Evolutionary conservation across 2,113 vertebrate genomes (phyloP), one percentile per base, ranked within the genome.

Genomic region (Atrichornis clamosus): DNA sequence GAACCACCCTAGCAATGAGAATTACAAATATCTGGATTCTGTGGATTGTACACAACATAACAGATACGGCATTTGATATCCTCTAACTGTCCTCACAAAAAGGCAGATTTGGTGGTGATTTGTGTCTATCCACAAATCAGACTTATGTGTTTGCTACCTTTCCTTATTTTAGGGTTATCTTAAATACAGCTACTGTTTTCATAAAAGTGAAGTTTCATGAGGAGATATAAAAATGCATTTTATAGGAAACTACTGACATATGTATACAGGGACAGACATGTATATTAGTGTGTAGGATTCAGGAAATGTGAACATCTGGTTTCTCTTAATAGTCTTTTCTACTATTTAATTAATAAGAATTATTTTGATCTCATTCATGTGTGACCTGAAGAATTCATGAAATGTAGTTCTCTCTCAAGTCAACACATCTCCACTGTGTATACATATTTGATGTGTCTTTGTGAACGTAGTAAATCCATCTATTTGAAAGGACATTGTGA

Each of bases 401-500:
- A 63, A 90, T 59, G 27, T 69, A 62, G 59, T 89, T 79, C 91
- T 70, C 73, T 56, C 81, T 68, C 87, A 86, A 85, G 86, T 94
- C 96, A 95, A 85, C 84, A 91, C n/a, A 74, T 87, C 87, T 95
- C 63, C 93, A 79, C 41, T 73, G 27, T 65, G 78, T 89, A 35
- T 70, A 77, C 49, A 90, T 78, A 90, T 53, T 94, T 75, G 67
- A 77, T 58, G 2, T 8, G 2, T 79, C 65, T 95, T 91, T 93
- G 76, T 86, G 94, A 94, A 88, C 75, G 59, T 33, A 85, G 89
- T 88, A 95, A 97, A 96, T 97, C 85, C 64, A 52, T 95, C 95
- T 96, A 85, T 91, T 96, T 95, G 88, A 93, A 97, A 94, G 83
- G 93, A 96, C 92, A 95, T 19, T 90, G 86, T 67, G 87, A 93